phyloP scores from a whole-genome alignment of 92 coral and sea anemone genomes.

The Phenganax subtilis region DNA sequence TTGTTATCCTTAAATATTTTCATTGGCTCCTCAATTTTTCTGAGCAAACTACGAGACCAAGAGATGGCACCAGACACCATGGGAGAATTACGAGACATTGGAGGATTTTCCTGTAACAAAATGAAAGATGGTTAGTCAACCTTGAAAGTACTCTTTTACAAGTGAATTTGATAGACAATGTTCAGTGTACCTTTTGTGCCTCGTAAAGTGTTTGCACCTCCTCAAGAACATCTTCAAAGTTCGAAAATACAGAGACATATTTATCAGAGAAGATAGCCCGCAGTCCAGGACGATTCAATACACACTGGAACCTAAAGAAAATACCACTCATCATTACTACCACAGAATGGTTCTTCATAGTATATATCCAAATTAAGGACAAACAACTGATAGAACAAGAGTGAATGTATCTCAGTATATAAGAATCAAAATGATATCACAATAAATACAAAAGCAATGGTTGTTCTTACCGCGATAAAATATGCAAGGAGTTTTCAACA shows the following conservation, averaged over 20 bases:
- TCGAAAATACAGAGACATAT: conserved; percentile 76
- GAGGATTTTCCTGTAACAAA: conserved; percentile 76
- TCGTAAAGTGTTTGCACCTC: conserved; percentile 89
- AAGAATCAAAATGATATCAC: too few species aligned
- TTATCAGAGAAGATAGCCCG: conserved; percentile 76
- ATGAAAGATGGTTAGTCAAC: background rate
- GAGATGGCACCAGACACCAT: conserved; percentile 97
- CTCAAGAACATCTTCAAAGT: conserved; percentile 87
- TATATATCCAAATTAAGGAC: too few species aligned
- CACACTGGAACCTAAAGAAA: conserved; percentile 67
- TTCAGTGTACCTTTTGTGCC: conserved; percentile 61
- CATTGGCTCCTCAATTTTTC: conserved; percentile 97
- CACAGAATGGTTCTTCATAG: too few species aligned
- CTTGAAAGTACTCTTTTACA: background rate
- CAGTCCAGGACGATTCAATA: conserved; percentile 79
- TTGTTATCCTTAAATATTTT: conserved; percentile 93
- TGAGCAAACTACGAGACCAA: conserved; percentile 82
- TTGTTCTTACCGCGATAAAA: conserved; percentile 69
- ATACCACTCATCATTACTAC: background rate
- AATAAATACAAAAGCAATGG: background rate
- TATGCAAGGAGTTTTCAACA: conserved; percentile 65
- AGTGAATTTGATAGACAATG: too few species aligned
- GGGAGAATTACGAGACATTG: conserved; percentile 91
- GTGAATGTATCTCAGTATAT: too few species aligned
- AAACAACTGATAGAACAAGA: too few species aligned